Percentiles rank a stretch among this genome's conserved stretches.
phyloP scores from a whole-genome alignment of 2,113 vertebrate species.

The Mobula birostris region DNA sequence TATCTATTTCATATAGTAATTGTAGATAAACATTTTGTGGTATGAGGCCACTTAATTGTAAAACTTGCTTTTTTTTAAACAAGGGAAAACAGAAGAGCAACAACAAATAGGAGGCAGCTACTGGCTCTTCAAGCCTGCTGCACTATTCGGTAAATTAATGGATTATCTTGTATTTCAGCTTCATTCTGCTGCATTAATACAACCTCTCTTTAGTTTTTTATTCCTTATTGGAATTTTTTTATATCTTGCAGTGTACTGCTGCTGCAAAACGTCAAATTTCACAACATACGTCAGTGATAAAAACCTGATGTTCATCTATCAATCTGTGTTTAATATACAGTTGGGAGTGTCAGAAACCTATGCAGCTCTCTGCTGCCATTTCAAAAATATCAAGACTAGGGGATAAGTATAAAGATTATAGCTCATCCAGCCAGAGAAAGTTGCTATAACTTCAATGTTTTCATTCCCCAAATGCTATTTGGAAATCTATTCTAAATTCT shows the following conservation, averaged over 20 bases:
- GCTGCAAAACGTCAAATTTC: no score
- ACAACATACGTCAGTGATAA: no score
- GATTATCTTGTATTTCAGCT: no score
- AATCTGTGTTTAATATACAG: not conserved
- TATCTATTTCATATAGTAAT: not conserved
- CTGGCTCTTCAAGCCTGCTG: no score
- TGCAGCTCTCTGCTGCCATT: not conserved
- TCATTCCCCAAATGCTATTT: not conserved
- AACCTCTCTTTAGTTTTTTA: no score
- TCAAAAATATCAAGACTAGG: not conserved
- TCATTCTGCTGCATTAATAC: no score
- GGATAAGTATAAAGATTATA: not conserved
- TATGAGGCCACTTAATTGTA: not conserved
- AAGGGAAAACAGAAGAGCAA: no score
- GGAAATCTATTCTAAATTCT: not conserved
- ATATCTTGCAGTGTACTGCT: no score
- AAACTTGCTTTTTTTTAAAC: not conserved
- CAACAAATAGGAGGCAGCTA: no score
- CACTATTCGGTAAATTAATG: no score
- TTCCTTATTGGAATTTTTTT: no score
- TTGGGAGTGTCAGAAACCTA: not conserved
- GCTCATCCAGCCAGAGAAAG: not conserved
- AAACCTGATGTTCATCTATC: no score
- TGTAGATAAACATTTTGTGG: not conserved
- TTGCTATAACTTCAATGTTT: not conserved